Base-by-base conservation (phyloP, 2,888 invertebrate species). In the Acleris sparsana region DNA sequence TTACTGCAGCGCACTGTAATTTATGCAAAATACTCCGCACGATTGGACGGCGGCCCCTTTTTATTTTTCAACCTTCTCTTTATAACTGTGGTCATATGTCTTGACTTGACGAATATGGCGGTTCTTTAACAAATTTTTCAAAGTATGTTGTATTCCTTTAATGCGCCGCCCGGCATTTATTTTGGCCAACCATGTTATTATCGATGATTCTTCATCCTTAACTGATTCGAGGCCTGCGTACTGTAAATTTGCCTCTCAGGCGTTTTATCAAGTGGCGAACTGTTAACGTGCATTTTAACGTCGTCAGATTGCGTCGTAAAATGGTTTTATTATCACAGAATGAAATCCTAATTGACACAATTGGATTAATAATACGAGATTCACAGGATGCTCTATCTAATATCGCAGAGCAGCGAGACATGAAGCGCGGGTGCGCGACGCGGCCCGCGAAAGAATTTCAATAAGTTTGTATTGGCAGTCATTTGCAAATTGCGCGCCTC, bases 401-500 rank as follows among this genome's bases (percentile, higher is more conserved):
- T 84, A 83, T 81, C 77, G 79, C 72, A 74, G 80, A 78, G 78
- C 78, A 80, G 78, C 79, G 77, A 76, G 68, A 13, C 52, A 52
- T 51, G 52, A 75, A 73, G 74, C 71, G 72, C 75, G 76, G 78
- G 75, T 73, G 68, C 74, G 76, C 76, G 80, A 79, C 79, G 82
- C 83, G 80, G 78, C 78, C 82, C 82, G 85, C 79, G 81, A 84
- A 90, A 88, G 91, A 92, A 92, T 92, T 92, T 91, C 92, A 92
- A 91, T 92, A 92, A 92, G 90, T 92, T 91, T 72, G 72, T 71
- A 71, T 72, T 72, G 72, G 90, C 91, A 89, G 91, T 91, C 90
- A 91, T 92, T 92, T 89, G 90, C 91, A 91, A 92, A 92, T 91
- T 89, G 88, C 87, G 87, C 86, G 82, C 83, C 84, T 79, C 84